Evolutionary conservation across 2,113 vertebrate species (phyloP).

Genomic region (Phaethornis superciliosus): DNA sequence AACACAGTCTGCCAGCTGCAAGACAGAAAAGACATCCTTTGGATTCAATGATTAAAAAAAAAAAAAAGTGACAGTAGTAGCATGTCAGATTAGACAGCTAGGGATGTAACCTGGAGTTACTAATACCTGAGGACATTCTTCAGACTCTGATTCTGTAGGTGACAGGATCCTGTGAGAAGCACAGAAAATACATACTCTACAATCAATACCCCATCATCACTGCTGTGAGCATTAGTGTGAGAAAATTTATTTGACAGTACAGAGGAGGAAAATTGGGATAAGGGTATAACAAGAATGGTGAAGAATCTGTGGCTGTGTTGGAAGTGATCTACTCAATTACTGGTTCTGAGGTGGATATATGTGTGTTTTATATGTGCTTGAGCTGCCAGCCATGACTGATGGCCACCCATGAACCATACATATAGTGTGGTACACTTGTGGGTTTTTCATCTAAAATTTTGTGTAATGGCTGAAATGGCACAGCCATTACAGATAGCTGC

Average conservation of each 20-base stretch:
- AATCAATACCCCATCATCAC: too few relatives aligned
- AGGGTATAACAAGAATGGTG: background rate
- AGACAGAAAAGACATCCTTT: background rate
- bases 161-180: background rate
- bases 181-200: background rate
- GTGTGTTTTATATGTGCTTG: background rate
- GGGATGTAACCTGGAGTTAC: background rate
- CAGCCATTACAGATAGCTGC: background rate
- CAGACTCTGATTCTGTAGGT: background rate
- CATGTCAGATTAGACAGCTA: background rate
- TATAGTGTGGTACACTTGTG: background rate
- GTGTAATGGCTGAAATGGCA: background rate
- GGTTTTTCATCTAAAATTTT: background rate
- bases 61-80: background rate
- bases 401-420: background rate
- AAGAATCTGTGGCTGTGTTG: background rate
- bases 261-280: background rate
- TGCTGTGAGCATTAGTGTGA: background rate
- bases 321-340: background rate
- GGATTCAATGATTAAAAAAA: background rate
- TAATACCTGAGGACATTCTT: background rate
- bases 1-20: background rate
- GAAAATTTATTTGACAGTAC: background rate
- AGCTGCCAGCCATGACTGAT: background rate
- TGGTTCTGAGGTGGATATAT: background rate